Percentiles rank a stretch among this genome's conserved stretches.
Evolutionary conservation across 2,113 vertebrate species (phyloP).

Genomic region (Neotoma lepida): DNA sequence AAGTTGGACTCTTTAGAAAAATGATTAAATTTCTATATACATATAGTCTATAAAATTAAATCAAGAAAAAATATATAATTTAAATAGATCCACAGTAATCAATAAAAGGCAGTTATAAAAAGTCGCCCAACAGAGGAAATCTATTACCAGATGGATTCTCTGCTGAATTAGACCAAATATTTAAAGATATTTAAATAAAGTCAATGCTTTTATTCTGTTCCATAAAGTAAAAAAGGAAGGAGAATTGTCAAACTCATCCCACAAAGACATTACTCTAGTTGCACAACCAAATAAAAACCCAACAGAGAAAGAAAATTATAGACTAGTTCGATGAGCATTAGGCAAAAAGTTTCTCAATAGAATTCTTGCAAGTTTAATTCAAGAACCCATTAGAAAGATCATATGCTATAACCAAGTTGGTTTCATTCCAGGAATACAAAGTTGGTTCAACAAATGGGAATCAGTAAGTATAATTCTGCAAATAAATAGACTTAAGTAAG

Average conservation of each 20-base stretch:
- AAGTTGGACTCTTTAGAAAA: background rate
- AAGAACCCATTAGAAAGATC: background rate
- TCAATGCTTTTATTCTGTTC: background rate
- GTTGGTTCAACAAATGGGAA: background rate
- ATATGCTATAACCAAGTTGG: background rate
- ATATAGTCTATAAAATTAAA: background rate
- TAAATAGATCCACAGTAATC: background rate
- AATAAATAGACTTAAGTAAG: background rate
- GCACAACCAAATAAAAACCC: background rate
- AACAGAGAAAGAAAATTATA: background rate
- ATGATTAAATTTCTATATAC: background rate
- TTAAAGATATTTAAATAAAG: background rate
- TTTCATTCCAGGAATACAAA: background rate
- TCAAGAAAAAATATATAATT: background rate
- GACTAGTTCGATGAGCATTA: background rate
- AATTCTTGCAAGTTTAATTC: background rate
- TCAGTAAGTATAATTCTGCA: background rate
- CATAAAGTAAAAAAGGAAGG: background rate
- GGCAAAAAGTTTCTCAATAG: background rate
- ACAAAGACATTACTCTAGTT: background rate
- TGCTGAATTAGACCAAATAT: background rate
- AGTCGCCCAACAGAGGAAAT: background rate
- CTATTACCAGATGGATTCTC: background rate
- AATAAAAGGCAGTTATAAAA: background rate
- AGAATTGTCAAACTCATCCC: background rate